Evolutionary conservation across 2,888 invertebrate genomes (phyloP).

Genomic region (Diplazon laetatorius): DNA sequence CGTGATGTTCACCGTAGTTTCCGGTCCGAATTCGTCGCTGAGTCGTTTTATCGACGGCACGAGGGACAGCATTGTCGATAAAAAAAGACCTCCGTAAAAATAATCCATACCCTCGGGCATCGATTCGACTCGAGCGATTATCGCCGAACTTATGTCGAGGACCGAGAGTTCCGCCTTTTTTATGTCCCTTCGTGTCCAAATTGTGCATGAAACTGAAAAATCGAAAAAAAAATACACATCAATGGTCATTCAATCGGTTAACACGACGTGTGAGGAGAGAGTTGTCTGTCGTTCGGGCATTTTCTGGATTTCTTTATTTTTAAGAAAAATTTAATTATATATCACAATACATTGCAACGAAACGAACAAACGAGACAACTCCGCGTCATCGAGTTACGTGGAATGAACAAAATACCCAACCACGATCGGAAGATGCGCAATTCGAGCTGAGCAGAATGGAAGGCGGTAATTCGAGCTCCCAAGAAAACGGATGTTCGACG

Average conservation of each 20-base stretch:
- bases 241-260: too few relatives aligned
- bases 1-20: constrained; percentile 75
- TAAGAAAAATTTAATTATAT: too few relatives aligned
- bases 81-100: constrained; percentile 87
- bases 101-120: constrained; percentile 92
- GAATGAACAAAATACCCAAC: constrained; percentile 82
- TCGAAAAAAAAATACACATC: too few relatives aligned
- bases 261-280: too few relatives aligned
- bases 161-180: constrained; percentile 97
- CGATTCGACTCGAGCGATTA: constrained; percentile 94
- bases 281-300: too few relatives aligned
- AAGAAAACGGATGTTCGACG: constrained; percentile 84
- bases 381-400: not conserved
- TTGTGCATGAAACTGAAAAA: constrained; percentile 93
- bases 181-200: constrained; percentile 95
- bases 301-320: too few relatives aligned
- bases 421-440: constrained; percentile 89
- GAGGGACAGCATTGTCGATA: constrained; percentile 85
- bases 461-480: constrained; percentile 88
- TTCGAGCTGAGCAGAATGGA: constrained; percentile 89
- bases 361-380: too few relatives aligned
- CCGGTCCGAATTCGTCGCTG: constrained; percentile 79
- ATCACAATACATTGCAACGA: too few relatives aligned
- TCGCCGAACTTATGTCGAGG: constrained; percentile 96
- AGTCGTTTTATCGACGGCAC: constrained; percentile 86